Conservation (phyloP, 2,888 invertebrate genomes). For the Apotomis capreana region DNA sequence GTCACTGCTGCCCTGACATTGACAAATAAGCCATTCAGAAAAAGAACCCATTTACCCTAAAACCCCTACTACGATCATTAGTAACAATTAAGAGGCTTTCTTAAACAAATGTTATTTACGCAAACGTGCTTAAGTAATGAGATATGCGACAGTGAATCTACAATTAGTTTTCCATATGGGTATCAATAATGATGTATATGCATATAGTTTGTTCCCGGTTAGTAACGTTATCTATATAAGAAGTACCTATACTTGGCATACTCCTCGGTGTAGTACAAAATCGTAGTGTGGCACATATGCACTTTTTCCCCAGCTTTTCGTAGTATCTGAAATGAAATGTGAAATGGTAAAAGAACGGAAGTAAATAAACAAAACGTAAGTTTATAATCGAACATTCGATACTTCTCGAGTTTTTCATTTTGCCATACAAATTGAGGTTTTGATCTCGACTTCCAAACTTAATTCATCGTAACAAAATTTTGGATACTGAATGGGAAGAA, state of each 20-base stretch:
- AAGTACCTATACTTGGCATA: conserved; percentile 15
- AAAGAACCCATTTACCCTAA: conserved; percentile 69
- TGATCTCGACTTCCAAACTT: no score
- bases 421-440: no score
- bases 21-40: conserved; percentile 76
- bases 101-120: conserved; percentile 14
- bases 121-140: conserved; percentile 3
- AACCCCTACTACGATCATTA: conserved; percentile 62
- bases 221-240: background rate
- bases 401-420: no score
- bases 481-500: no score
- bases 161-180: background rate
- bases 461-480: no score
- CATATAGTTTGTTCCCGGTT: no score
- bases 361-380: no score
- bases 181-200: no score
- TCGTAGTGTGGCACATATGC: conserved; percentile 20
- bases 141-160: background rate
- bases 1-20: conserved; percentile 71
- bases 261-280: conserved; percentile 17
- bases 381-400: no score
- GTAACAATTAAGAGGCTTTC: conserved; percentile 33
- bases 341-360: no score
- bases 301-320: conserved; percentile 30
- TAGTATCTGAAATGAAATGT: no score